A percentile compares a stretch with the other conserved stretches of the same genome.
Conservation (phyloP, 2,797 vertebrate species). For the Sebastiscus tertius region DNA sequence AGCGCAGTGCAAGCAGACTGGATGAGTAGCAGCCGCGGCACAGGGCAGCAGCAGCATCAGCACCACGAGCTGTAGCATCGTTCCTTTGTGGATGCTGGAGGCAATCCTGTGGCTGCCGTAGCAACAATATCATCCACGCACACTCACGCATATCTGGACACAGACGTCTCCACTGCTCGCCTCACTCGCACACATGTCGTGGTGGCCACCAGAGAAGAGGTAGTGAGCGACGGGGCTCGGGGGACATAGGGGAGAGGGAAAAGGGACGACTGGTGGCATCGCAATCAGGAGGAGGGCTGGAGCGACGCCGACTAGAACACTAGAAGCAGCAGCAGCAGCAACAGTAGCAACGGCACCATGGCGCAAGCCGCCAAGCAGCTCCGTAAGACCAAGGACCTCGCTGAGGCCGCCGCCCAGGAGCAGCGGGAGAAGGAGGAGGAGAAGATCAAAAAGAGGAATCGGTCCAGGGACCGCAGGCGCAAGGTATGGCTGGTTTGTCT, state of each 20-base stretch:
- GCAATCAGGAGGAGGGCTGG: slow-evolving; percentile 62
- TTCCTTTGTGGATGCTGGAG: slow-evolving; percentile 54
- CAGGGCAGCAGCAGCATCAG: slow-evolving; percentile 74
- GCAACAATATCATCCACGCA: slow-evolving; percentile 39
- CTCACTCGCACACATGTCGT: slow-evolving; percentile 63
- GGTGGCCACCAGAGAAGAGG: slow-evolving; percentile 64
- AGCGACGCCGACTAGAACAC: slow-evolving; percentile 62
- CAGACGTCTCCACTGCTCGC: slow-evolving; percentile 32
- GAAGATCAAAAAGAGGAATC: slow-evolving; percentile 93
- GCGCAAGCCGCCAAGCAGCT: slow-evolving; percentile 98
- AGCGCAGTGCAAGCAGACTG: slow-evolving; percentile 77
- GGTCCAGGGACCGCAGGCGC: slow-evolving; percentile 94
- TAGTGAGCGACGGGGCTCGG: slow-evolving; percentile 56
- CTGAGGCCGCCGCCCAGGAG: slow-evolving; percentile 94
- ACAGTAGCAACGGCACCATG: slow-evolving; percentile 85
- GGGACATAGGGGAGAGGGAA: slow-evolving; percentile 65
- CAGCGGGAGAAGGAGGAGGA: slow-evolving; percentile 96
- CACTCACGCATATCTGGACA: slow-evolving; percentile 25
- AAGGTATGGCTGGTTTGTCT: slow-evolving; percentile 85
- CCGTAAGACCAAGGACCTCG: slow-evolving; percentile 97
- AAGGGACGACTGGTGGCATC: slow-evolving; percentile 57
- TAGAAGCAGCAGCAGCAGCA: slow-evolving; percentile 67
- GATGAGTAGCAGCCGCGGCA: slow-evolving; percentile 72
- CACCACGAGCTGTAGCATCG: slow-evolving; percentile 79
- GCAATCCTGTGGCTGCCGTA: slow-evolving; percentile 37